Evolutionary conservation across 2,797 vertebrate species (phyloP).

Genomic region (Anabacerthia variegaticeps): DNA sequence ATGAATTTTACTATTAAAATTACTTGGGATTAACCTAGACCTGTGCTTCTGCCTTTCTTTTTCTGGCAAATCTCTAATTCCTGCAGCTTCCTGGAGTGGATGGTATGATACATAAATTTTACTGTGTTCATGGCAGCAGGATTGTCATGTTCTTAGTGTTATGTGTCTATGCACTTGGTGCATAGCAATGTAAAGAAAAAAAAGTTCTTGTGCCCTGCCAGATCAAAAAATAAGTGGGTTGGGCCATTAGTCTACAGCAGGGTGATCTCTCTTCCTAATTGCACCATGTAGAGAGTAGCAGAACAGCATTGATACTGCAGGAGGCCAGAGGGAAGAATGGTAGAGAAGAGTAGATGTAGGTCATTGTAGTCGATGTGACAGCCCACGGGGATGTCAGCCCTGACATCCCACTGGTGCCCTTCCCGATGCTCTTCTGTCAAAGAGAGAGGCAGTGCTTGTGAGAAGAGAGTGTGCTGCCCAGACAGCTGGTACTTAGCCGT

Average conservation of each 20-base stretch:
- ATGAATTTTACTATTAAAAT: neutral
- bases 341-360: slow-evolving; percentile 29
- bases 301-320: neutral
- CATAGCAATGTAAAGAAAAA: neutral
- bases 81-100: neutral
- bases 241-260: neutral
- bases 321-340: neutral
- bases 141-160: neutral
- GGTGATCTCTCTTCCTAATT: neutral
- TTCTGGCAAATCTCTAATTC: neutral
- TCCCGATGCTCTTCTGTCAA: neutral
- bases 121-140: neutral
- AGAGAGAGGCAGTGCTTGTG: neutral
- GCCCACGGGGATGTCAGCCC: slow-evolving; percentile 16
- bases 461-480: neutral
- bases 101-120: neutral
- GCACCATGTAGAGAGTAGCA: neutral
- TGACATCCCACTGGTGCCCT: slow-evolving; percentile 8
- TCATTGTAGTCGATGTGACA: slow-evolving; percentile 25
- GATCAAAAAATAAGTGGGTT: neutral
- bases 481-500: neutral
- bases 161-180: neutral
- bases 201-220: neutral
- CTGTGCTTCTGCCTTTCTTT: neutral
- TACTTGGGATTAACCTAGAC: neutral